A percentile compares a stretch with the other conserved stretches of the same genome.
These are phyloP conservation scores for Cyprinella venusta DNA, from an alignment of 2,797 vertebrate species.

Conservation along the genomic window DNA sequence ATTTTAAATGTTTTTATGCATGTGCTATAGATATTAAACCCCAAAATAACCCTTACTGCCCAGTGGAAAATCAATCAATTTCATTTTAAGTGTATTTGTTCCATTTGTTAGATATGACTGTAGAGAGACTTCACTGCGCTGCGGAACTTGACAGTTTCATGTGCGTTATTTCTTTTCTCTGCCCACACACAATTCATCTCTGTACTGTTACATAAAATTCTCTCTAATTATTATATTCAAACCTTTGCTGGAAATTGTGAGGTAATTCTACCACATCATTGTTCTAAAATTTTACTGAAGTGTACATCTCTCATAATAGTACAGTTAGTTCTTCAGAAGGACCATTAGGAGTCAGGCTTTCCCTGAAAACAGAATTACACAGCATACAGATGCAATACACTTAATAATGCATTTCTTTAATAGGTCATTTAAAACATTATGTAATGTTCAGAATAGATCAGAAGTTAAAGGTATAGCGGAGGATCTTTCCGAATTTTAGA, in stretches of 20 bases:
- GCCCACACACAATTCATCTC: slow-evolving; percentile 49
- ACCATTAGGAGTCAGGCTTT: slow-evolving; percentile 42
- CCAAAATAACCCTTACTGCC: slow-evolving; percentile 34
- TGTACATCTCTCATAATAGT: neutral
- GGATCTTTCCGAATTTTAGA: too few relatives aligned
- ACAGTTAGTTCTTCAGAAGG: slow-evolving; percentile 20
- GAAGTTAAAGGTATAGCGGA: too few relatives aligned
- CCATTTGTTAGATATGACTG: slow-evolving; percentile 54
- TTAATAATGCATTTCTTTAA: neutral
- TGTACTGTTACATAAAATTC: neutral
- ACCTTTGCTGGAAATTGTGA: neutral
- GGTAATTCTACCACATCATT: neutral
- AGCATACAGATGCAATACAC: neutral
- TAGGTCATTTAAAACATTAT: neutral
- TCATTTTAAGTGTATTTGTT: slow-evolving; percentile 52
- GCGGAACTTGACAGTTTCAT: slow-evolving; percentile 41
- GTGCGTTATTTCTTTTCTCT: slow-evolving; percentile 51
- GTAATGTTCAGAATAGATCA: neutral
- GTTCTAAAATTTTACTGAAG: neutral
- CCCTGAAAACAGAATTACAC: neutral
- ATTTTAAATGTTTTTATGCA: neutral
- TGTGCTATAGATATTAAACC: neutral
- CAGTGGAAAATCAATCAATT: slow-evolving; percentile 52
- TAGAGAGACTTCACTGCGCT: slow-evolving; percentile 1
- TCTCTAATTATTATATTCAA: slow-evolving; percentile 1